phyloP scores from a whole-genome alignment of 1,140 invertebrate genomes.

The Solen grandis region DNA sequence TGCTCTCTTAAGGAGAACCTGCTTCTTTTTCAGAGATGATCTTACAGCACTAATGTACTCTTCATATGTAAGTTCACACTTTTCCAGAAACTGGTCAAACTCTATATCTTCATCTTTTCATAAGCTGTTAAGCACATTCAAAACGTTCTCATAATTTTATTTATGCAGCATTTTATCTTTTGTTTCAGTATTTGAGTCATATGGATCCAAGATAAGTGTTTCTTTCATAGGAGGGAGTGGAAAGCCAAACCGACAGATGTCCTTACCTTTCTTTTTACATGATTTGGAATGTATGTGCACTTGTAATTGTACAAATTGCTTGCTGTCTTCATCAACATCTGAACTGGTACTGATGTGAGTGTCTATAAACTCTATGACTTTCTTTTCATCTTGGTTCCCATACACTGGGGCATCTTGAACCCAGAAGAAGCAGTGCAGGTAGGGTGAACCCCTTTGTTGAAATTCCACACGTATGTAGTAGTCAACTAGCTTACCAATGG shows the following conservation, averaged over 20 bases:
- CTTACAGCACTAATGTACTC: conserved; percentile 55
- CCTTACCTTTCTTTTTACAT: conserved; percentile 54
- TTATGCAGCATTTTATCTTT: conserved; percentile 1
- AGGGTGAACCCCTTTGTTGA: conserved; percentile 52
- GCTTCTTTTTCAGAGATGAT: conserved; percentile 50
- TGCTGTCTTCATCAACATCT: conserved; percentile 1
- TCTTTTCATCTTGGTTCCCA: conserved; percentile 4
- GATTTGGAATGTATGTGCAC: conserved; percentile 54
- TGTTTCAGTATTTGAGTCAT: conserved; percentile 17
- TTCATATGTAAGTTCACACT: conserved; percentile 48
- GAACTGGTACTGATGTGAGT: conserved; percentile 13
- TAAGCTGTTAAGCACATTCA: conserved; percentile 15
- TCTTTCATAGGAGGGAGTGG: conserved; percentile 55
- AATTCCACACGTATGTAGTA: conserved; percentile 52
- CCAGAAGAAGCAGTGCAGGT: conserved; percentile 62
- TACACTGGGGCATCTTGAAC: conserved; percentile 74
- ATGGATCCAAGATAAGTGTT: conserved; percentile 58
- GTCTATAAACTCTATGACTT: conserved; percentile 47
- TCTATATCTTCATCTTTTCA: conserved; percentile 16
- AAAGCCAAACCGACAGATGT: conserved; percentile 60
- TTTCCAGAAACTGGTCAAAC: conserved; percentile 52
- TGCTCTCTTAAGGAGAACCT: conserved; percentile 58
- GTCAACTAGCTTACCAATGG: conserved; percentile 49
- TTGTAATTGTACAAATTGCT: conserved; percentile 49
- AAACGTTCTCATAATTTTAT: conserved; percentile 31